These are phyloP conservation scores for Dynastes hyllus DNA, from an alignment of 2,888 invertebrate species.

Conservation along the genomic window DNA sequence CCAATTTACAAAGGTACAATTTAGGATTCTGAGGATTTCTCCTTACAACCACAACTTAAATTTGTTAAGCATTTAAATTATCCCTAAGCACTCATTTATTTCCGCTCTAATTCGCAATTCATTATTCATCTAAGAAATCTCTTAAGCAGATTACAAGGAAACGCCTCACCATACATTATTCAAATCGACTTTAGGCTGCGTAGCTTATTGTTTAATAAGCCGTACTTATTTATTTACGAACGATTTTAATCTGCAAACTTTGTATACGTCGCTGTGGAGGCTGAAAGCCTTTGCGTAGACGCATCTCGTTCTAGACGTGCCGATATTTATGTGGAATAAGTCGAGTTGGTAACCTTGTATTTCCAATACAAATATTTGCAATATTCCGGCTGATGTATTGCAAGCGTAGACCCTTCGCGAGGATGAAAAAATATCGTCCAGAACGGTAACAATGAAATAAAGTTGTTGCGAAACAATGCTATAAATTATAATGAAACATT, in stretches of 20 bases:
- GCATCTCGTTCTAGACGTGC: neutral
- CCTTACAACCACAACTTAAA: no score
- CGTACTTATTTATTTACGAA: conserved; percentile 21
- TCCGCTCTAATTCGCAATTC: no score
- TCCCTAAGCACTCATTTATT: no score
- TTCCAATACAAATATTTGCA: conserved; percentile 51
- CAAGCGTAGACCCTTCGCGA: neutral
- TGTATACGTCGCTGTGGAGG: neutral
- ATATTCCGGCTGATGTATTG: conserved; percentile 26
- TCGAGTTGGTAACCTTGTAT: conserved; percentile 4
- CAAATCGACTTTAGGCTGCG: conserved; percentile 1
- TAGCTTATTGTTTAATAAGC: conserved; percentile 5
- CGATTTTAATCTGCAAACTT: conserved; percentile 7
- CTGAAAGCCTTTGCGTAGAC: conserved; percentile 1
- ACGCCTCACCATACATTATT: neutral
- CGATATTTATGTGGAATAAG: conserved; percentile 32
- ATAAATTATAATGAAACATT: conserved; percentile 44
- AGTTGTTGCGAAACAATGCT: conserved; percentile 38
- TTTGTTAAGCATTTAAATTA: no score
- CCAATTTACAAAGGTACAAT: no score
- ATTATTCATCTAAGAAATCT: neutral
- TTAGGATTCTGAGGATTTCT: no score
- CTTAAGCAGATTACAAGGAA: neutral
- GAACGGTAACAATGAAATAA: conserved; percentile 23
- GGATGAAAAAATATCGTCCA: conserved; percentile 16